phyloP scores from a whole-genome alignment of 2,797 vertebrate species.

The Eulemur rubriventer region DNA sequence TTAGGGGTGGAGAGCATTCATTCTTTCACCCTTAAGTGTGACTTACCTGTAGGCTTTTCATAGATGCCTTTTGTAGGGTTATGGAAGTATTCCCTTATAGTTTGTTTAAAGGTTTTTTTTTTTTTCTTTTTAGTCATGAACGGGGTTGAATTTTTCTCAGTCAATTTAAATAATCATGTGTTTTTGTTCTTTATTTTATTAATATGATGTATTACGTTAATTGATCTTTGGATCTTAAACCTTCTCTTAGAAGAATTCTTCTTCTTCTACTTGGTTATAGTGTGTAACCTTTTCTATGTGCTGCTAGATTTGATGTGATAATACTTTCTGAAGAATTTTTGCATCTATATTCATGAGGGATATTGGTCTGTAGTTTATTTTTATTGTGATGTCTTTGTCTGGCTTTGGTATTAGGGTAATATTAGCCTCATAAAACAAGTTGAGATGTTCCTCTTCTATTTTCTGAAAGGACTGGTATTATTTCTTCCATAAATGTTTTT shows the following conservation, averaged over 20 bases:
- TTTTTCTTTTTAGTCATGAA: neutral
- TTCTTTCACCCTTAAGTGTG: neutral
- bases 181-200: constrained; percentile 12
- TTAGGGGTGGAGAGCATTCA: neutral
- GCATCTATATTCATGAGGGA: neutral
- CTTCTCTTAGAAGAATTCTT: neutral
- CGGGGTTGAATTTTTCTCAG: neutral
- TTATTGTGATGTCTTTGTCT: neutral
- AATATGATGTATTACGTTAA: neutral
- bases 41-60: neutral
- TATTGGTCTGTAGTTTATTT: neutral
- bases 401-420: neutral
- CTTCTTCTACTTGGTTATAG: neutral
- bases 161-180: neutral
- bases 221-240: neutral
- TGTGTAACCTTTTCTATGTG: neutral
- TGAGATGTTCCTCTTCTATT: neutral
- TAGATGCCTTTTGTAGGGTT: neutral
- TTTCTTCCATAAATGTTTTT: neutral
- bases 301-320: neutral
- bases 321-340: neutral
- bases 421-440: neutral
- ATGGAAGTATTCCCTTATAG: neutral
- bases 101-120: neutral
- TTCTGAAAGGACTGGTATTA: neutral